Conservation (phyloP, 2,113 vertebrate species). For the Miniopterus natalensis region DNA sequence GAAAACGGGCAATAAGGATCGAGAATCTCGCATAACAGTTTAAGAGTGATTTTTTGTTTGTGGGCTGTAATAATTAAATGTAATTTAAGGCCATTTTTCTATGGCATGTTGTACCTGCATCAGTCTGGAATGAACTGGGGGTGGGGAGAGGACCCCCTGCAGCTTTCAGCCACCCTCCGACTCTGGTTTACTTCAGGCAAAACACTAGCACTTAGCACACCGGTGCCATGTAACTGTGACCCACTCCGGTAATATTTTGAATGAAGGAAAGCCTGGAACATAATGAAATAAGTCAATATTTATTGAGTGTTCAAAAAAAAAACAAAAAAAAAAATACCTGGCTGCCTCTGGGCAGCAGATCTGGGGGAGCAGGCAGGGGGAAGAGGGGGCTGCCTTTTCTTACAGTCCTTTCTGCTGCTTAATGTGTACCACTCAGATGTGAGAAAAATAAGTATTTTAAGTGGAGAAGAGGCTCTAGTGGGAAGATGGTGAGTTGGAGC, state of each 20-base stretch:
- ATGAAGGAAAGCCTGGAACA: background rate
- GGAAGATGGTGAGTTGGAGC: background rate
- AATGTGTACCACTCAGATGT: background rate
- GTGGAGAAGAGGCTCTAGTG: background rate
- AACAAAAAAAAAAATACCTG: too few relatives aligned
- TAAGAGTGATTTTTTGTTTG: background rate
- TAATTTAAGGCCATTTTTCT: background rate
- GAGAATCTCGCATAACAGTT: background rate
- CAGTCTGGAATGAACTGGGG: fast-evolving
- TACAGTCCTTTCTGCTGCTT: background rate
- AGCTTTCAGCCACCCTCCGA: background rate
- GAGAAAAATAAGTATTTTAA: background rate
- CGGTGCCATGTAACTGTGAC: background rate
- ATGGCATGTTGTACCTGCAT: background rate
- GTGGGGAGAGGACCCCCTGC: too few relatives aligned
- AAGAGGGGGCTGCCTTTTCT: background rate
- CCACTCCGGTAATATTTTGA: background rate
- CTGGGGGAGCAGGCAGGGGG: too few relatives aligned
- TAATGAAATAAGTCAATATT: background rate
- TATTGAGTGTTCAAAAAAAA: background rate
- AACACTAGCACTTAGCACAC: too few relatives aligned
- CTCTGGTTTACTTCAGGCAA: background rate
- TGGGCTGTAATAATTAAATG: background rate
- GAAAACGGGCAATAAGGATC: background rate
- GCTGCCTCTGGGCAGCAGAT: background rate